Evolutionary conservation across 2,888 invertebrate species (phyloP).

Genomic region (Leptopilina syphax): DNA sequence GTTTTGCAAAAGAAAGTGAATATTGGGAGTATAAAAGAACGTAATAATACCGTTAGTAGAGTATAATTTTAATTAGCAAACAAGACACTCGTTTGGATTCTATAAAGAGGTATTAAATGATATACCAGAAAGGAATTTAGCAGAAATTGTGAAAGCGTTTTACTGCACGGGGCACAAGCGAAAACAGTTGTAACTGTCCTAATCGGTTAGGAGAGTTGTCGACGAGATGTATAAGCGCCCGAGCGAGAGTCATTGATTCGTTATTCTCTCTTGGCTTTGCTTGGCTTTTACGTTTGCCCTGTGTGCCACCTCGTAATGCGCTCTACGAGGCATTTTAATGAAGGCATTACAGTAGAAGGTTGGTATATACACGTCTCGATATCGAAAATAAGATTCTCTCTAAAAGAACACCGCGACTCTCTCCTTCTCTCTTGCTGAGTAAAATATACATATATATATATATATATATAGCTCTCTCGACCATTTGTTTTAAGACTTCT

Average conservation of each 20-base stretch:
- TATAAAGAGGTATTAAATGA: constrained; percentile 19
- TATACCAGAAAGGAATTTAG: constrained; percentile 23
- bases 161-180: neutral
- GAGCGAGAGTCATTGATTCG: constrained; percentile 26
- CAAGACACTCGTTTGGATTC: constrained; percentile 1
- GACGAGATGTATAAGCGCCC: neutral
- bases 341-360: constrained; percentile 35
- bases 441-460: neutral
- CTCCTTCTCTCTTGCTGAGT: constrained; percentile 13
- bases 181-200: constrained; percentile 34
- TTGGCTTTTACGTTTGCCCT: constrained; percentile 23
- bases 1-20: neutral
- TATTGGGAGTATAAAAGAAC: neutral
- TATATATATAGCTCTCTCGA: constrained; percentile 24
- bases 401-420: constrained; percentile 29
- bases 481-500: constrained; percentile 39
- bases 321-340: constrained; percentile 38
- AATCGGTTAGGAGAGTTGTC: constrained; percentile 25
- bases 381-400: constrained; percentile 39
- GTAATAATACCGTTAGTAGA: neutral
- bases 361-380: constrained; percentile 12
- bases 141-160: constrained; percentile 32
- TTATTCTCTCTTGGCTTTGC: constrained; percentile 10
- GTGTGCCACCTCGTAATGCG: constrained; percentile 27
- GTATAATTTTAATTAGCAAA: constrained; percentile 23